These are phyloP conservation scores for Periphyllus acericola DNA, from an alignment of 2,888 invertebrate genomes.

Conservation along the genomic window DNA sequence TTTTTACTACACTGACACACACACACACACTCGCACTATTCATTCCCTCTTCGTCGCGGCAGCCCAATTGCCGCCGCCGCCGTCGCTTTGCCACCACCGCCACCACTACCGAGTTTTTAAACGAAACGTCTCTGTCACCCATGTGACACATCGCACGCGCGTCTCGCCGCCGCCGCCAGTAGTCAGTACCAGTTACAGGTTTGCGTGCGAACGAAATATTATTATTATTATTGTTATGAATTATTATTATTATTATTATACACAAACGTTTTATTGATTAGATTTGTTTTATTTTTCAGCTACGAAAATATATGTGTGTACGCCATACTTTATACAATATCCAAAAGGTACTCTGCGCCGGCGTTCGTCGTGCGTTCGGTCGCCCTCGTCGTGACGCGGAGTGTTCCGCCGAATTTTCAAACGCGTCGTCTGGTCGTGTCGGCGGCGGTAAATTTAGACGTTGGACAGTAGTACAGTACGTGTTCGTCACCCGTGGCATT, in stretches of 20 bases:
- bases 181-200: slow-evolving; percentile 61
- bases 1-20: background rate
- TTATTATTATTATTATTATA: background rate
- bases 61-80: background rate
- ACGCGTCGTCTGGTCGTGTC: background rate
- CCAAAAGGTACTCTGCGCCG: no score
- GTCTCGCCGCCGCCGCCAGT: slow-evolving; percentile 9
- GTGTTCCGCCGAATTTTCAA: background rate
- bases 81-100: background rate
- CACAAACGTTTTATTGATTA: slow-evolving; percentile 39
- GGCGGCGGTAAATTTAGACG: background rate
- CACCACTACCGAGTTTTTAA: background rate
- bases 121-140: slow-evolving; percentile 10
- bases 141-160: slow-evolving; percentile 24
- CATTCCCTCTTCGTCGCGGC: no score
- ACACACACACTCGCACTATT: background rate
- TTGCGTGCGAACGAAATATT: slow-evolving; percentile 36
- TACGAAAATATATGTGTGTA: background rate
- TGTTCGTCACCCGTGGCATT: background rate
- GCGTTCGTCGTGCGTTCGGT: background rate
- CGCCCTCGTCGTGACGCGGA: background rate
- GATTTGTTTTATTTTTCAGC: background rate
- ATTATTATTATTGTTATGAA: background rate
- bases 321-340: background rate
- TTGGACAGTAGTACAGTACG: background rate